Evolutionary conservation across 2,888 invertebrate species (phyloP).

Genomic region (Hydrotaea cyrtoneurina): DNA sequence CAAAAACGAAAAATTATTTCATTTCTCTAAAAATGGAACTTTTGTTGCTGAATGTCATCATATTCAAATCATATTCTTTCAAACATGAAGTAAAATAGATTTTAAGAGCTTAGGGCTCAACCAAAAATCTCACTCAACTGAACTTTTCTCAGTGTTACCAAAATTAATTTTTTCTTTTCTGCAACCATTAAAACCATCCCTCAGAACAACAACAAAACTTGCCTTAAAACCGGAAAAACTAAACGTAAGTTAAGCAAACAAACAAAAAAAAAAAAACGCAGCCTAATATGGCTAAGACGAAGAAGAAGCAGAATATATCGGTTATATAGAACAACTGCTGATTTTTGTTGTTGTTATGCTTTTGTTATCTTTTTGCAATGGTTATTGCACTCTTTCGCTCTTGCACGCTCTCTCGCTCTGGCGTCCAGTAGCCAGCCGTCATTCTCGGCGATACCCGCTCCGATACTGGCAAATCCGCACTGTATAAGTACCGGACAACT

Average conservation of each 20-base stretch:
- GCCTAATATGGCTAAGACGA: too few species aligned
- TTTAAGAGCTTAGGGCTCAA: too few species aligned
- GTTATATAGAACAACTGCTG: constrained; percentile 27
- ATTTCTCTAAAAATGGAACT: too few species aligned
- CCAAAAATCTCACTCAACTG: too few species aligned
- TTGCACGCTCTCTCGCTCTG: not conserved
- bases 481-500: constrained; percentile 57
- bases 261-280: too few species aligned
- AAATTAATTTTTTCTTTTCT: too few species aligned
- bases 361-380: not conserved
- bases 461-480: not conserved
- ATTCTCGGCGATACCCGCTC: not conserved
- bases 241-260: not conserved
- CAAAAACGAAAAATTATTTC: too few species aligned
- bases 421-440: not conserved
- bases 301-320: not conserved
- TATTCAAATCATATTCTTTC: too few species aligned
- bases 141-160: too few species aligned
- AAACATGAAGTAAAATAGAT: too few species aligned
- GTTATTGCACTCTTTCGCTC: constrained; percentile 1
- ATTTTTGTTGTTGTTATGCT: not conserved
- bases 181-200: not conserved
- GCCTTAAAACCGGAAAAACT: not conserved
- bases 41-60: too few species aligned
- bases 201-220: not conserved